A percentile compares a stretch with the other conserved stretches of the same genome.
Conservation (phyloP, 2,888 invertebrate species). For the Molanna angustata region DNA sequence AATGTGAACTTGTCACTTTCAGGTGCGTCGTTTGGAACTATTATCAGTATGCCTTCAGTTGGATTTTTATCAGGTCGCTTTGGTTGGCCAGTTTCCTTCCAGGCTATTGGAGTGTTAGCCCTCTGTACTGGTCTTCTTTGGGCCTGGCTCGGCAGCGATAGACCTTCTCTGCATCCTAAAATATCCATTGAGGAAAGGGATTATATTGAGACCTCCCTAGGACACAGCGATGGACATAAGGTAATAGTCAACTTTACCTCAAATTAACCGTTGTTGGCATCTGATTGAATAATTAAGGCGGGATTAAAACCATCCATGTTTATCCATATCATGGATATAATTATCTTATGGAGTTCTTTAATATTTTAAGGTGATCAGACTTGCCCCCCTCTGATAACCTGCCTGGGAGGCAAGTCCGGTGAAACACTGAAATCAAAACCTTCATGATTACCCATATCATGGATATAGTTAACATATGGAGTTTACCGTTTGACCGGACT, state of each 20-base stretch:
- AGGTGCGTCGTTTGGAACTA: slow-evolving; percentile 67
- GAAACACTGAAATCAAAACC: no score
- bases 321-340: no score
- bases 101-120: slow-evolving; percentile 56
- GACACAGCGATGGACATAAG: slow-evolving; percentile 21
- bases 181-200: slow-evolving; percentile 56
- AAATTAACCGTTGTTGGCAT: no score
- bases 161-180: slow-evolving; percentile 54
- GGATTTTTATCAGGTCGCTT: slow-evolving; percentile 57
- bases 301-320: no score
- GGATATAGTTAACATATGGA: no score
- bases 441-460: no score
- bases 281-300: no score
- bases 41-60: slow-evolving; percentile 63
- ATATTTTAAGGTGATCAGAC: no score
- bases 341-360: no score
- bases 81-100: slow-evolving; percentile 72
- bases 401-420: no score
- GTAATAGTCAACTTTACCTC: slow-evolving; percentile 5
- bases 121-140: slow-evolving; percentile 56
- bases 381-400: no score
- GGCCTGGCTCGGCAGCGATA: slow-evolving; percentile 56
- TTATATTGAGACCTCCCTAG: slow-evolving; percentile 58
- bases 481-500: no score
- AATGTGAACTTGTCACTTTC: slow-evolving; percentile 34